These are phyloP conservation scores for Serranus cabrilla DNA, from an alignment of 2,797 vertebrate genomes.

Conservation along the genomic window DNA sequence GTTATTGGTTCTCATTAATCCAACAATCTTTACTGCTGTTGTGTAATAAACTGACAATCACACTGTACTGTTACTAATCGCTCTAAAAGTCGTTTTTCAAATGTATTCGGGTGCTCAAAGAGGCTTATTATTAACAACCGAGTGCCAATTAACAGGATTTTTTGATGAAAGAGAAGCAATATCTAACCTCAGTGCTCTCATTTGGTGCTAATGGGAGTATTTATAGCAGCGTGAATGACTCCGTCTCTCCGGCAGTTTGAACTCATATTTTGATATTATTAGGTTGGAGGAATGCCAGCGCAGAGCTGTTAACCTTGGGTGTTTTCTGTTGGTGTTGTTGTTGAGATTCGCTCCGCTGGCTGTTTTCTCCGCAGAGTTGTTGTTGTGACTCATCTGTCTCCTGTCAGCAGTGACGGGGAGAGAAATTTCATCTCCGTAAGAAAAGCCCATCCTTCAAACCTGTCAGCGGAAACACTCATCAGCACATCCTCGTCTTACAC, in stretches of 20 bases:
- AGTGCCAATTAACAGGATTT: background rate
- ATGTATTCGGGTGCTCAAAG: background rate
- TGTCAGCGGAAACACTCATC: slow-evolving; percentile 55
- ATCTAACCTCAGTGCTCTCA: background rate
- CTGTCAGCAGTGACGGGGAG: slow-evolving; percentile 53
- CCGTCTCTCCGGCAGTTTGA: background rate
- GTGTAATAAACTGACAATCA: no score
- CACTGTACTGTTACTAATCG: background rate
- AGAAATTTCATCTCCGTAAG: slow-evolving; percentile 52
- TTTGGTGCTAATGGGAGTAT: background rate
- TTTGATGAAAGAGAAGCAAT: background rate
- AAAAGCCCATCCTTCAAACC: slow-evolving; percentile 64
- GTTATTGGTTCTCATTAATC: no score
- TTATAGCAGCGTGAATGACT: background rate
- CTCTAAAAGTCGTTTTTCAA: background rate
- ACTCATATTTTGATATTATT: background rate
- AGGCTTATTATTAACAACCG: background rate
- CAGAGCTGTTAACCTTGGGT: slow-evolving; percentile 31
- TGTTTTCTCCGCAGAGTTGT: slow-evolving; percentile 30
- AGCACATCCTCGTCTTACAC: slow-evolving; percentile 38
- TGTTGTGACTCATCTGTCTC: slow-evolving; percentile 62
- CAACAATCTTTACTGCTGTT: no score
- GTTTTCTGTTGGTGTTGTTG: slow-evolving; percentile 22
- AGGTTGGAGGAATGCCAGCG: slow-evolving; percentile 16
- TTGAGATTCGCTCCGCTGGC: slow-evolving; percentile 31